Conservation (phyloP, 2,113 vertebrate species). For the human (Homo sapiens) region GRCh38 chr17:43682001-43682500, state of each 20-base stretch:
- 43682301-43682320: too few relatives aligned
- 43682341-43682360: too few relatives aligned
- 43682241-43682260: too few relatives aligned
- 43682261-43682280: too few relatives aligned
- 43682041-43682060: neutral
- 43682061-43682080: neutral
- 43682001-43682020: neutral
- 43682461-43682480: neutral
- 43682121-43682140: fast-evolving
- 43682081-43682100: neutral
- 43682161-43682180: neutral
- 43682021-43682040: neutral
- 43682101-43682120: neutral
- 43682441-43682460: neutral
- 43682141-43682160: neutral
- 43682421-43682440: neutral
- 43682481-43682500: neutral
- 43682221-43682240: too few relatives aligned
- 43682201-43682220: too few relatives aligned
- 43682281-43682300: too few relatives aligned
- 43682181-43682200: too few relatives aligned
- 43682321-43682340: too few relatives aligned
- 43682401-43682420: neutral
- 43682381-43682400: neutral
- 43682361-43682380: neutral